phyloP scores from a whole-genome alignment of 2,888 invertebrate genomes.

The Aricia artaxerxes region DNA sequence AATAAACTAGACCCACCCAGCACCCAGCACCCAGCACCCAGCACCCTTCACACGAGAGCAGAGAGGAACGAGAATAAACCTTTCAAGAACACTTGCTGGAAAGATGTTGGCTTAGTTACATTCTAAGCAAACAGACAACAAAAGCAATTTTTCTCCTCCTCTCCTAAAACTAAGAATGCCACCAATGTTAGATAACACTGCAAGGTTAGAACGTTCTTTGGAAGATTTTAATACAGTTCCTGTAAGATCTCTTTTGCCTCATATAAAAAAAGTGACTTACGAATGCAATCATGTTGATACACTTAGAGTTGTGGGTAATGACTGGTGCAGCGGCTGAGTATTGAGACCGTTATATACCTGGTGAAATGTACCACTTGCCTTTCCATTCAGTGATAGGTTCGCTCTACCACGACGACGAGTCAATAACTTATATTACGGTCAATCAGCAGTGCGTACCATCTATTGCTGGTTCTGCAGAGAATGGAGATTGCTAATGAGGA shows the following conservation, averaged over 20 bases:
- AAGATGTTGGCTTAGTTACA: too few relatives aligned
- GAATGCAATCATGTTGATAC: conserved; percentile 75
- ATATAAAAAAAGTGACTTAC: conserved; percentile 58
- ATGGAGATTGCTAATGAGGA: fast-evolving
- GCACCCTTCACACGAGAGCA: too few relatives aligned
- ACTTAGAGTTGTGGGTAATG: conserved; percentile 63
- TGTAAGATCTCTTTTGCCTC: background rate
- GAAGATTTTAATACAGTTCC: too few relatives aligned
- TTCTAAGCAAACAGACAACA: too few relatives aligned
- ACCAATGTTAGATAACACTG: background rate
- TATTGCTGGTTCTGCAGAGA: conserved; percentile 44
- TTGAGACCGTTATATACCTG: conserved; percentile 72
- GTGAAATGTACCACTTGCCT: conserved; percentile 72
- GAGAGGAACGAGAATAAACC: too few relatives aligned
- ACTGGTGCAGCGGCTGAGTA: conserved; percentile 65
- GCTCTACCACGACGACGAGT: conserved; percentile 46
- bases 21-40: too few relatives aligned
- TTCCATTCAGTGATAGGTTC: conserved; percentile 75
- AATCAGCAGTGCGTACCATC: conserved; percentile 30
- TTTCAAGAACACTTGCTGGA: too few relatives aligned
- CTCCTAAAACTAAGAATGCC: background rate
- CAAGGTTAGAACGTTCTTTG: too few relatives aligned
- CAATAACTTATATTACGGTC: conserved; percentile 14
- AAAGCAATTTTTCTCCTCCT: too few relatives aligned
- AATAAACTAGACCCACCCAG: too few relatives aligned